phyloP scores from a whole-genome alignment of 2,797 vertebrate species.

The Periparus ater region DNA sequence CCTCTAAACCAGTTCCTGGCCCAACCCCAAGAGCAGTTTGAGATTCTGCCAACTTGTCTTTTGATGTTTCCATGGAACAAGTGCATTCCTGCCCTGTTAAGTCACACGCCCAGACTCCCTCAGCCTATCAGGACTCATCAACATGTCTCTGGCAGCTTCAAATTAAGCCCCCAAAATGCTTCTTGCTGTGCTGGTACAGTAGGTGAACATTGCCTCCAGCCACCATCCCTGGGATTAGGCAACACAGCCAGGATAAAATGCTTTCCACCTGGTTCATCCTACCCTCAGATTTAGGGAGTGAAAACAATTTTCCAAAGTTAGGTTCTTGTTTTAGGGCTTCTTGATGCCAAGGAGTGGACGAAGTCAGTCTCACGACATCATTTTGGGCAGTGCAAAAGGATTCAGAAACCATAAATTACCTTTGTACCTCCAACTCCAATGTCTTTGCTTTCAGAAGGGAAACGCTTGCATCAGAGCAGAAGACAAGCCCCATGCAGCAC shows the following conservation, averaged over 20 bases:
- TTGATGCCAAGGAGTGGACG: not conserved
- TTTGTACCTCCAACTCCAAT: not conserved
- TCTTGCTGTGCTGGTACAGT: not conserved
- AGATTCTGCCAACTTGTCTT: constrained; percentile 30
- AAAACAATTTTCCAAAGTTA: not conserved
- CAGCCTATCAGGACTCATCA: not conserved
- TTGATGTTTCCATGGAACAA: constrained; percentile 36
- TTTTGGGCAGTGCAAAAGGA: not conserved
- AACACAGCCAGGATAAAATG: not conserved
- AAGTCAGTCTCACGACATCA: not conserved
- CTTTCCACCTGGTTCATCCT: not conserved
- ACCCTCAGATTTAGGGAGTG: not conserved
- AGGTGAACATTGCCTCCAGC: not conserved
- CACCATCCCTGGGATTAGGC: not conserved
- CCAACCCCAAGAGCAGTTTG: not conserved
- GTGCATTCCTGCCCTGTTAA: constrained; percentile 41
- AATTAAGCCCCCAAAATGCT: not conserved
- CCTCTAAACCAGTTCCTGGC: not conserved
- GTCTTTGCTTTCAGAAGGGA: not conserved
- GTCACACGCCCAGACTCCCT: not conserved
- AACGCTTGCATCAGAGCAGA: not conserved
- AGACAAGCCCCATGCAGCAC: not conserved
- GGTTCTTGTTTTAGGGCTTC: not conserved
- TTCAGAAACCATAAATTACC: not conserved
- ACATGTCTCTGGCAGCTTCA: not conserved